Conservation (phyloP, 2,797 vertebrate species). For the Chloroceryle inda region DNA sequence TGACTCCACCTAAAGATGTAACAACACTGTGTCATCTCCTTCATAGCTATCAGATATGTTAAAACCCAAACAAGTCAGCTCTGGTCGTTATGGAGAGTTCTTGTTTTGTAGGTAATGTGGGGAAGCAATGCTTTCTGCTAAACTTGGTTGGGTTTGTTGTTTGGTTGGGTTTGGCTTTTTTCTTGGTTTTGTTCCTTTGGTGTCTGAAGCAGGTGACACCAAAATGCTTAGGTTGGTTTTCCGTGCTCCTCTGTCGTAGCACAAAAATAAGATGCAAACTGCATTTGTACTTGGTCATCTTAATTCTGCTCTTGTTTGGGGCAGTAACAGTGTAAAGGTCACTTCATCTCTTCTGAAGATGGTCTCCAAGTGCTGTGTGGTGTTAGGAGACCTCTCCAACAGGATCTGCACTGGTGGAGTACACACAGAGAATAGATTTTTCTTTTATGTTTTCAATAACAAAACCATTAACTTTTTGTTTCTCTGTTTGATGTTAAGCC, state of each 20-base stretch:
- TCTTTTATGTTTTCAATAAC: background rate
- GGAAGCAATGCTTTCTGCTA: background rate
- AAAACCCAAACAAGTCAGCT: background rate
- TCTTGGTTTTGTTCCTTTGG: background rate
- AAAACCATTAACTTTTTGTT: background rate
- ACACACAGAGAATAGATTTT: background rate
- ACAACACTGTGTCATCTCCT: background rate
- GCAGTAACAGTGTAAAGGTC: background rate
- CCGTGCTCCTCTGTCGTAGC: background rate
- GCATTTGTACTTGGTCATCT: background rate
- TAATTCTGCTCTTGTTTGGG: background rate
- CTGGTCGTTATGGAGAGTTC: background rate
- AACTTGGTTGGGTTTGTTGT: background rate
- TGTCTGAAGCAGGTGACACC: background rate
- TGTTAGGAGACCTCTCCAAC: background rate
- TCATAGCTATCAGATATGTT: background rate
- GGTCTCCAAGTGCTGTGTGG: background rate
- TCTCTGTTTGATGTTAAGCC: background rate
- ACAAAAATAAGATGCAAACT: background rate
- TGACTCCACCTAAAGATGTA: slow-evolving; percentile 31
- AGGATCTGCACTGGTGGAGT: background rate
- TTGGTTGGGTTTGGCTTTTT: too few species aligned
- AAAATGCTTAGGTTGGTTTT: background rate
- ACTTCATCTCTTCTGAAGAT: background rate
- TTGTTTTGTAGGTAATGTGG: background rate